Evolutionary conservation across 2,888 invertebrate species (phyloP), one percentile per base, ranked within the genome.

Genomic region (Hirtodrosophila trivittata): DNA sequence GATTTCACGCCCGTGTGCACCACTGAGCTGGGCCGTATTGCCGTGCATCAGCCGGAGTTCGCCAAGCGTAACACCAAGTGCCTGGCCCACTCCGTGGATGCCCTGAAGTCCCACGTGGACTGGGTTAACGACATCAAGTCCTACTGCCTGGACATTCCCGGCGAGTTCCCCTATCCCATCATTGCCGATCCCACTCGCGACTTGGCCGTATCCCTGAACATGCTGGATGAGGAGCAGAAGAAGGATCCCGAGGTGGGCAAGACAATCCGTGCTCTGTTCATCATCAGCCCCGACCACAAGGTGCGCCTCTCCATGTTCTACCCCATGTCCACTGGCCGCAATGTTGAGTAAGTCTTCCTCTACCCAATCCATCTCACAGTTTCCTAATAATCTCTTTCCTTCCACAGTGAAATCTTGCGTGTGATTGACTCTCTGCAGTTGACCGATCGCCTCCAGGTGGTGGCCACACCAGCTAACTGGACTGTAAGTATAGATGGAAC

Each of bases 1-100:
- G 97, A 97, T 90, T 97, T 95, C 89, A 97, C 97, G 0, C 97
- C 97, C 0, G 97, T 97, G 0, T 97, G 97, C 88, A 97, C 97
- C 4, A 97, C 97, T 0, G 97, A 97, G 90, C 91, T 97, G 74
- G 96, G 95, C 1, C 92, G 94, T 39, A 93, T 95, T 49, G 95
- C 95, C 1, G 93, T 94, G 10, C 93, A 95, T 83, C 90, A 92
- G 50, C 92, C 93, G 0, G 92, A 94, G 78, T 96, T 97, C 84
- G 90, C 92, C 28, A 94, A 94, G 78, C 91, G 96, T 13, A 93
- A 93, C 77, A 93, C 94, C 4, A 96, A 96, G 89, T 91, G 97
- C 42, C 90, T 97, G 71, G 96, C 96, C 0, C 93, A 96, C 82
- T 97, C 96, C 0, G 95, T 95, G 73, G 96, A 97, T 90, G 92